Conservation (phyloP, 64 coral and sea anemone species). For the Montipora capricornis region DNA sequence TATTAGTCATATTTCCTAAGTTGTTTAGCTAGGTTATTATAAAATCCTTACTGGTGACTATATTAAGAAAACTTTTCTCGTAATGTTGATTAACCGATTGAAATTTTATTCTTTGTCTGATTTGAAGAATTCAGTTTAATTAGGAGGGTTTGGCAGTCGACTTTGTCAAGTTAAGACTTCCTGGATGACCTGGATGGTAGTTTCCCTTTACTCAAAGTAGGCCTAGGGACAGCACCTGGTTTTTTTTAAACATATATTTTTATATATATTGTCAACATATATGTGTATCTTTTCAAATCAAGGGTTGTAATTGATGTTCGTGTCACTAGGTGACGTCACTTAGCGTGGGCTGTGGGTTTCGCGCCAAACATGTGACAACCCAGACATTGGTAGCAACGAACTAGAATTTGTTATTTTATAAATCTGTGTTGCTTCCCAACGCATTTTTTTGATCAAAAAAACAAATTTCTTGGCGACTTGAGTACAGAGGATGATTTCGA, state of each 20-base stretch:
- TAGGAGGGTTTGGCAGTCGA: neutral
- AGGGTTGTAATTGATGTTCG: neutral
- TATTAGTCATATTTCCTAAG: neutral
- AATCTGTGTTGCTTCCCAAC: too few relatives aligned
- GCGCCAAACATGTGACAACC: constrained; percentile 7
- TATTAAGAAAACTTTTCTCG: neutral
- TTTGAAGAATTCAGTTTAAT: too few relatives aligned
- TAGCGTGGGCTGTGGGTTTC: constrained; percentile 17
- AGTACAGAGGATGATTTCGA: neutral
- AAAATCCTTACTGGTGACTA: too few relatives aligned
- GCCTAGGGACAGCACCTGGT: neutral
- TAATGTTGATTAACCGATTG: neutral
- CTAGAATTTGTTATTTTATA: too few relatives aligned
- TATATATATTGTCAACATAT: neutral
- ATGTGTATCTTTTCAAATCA: neutral
- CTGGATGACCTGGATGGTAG: too few relatives aligned
- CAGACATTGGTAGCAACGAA: too few relatives aligned
- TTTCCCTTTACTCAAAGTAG: too few relatives aligned
- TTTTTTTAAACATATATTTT: neutral
- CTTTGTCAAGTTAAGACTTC: too few relatives aligned
- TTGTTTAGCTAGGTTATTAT: neutral
- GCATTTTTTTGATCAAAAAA: too few relatives aligned
- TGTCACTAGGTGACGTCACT: constrained; percentile 28
- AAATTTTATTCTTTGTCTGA: neutral
- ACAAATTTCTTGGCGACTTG: neutral